Evolutionary conservation across 2,797 vertebrate genomes (phyloP).

Genomic region (Glossophaga mutica): DNA sequence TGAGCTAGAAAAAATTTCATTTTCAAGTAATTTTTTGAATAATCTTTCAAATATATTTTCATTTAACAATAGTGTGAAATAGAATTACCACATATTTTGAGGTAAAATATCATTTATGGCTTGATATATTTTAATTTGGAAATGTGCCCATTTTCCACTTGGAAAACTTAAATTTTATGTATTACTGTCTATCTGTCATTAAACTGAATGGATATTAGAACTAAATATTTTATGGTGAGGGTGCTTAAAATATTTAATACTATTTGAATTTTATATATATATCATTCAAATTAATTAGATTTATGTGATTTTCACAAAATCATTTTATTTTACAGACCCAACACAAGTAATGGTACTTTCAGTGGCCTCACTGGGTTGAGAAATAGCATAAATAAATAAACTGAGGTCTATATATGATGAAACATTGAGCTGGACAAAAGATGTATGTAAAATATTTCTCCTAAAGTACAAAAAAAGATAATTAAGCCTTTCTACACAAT

Average conservation of each 20-base stretch:
- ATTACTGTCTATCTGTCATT: not conserved
- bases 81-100: not conserved
- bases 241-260: not conserved
- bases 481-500: not conserved
- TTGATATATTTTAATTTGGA: not conserved
- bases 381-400: not conserved
- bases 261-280: not conserved
- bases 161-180: not conserved
- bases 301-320: not conserved
- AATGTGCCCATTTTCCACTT: not conserved
- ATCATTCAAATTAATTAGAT: not conserved
- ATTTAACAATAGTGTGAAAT: not conserved
- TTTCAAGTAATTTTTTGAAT: not conserved
- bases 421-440: not conserved
- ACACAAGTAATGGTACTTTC: not conserved
- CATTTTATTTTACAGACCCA: not conserved
- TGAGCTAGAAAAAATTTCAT: not conserved
- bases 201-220: not conserved
- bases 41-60: not conserved
- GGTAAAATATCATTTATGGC: not conserved
- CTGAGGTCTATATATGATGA: not conserved
- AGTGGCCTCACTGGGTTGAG: not conserved
- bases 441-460: not conserved
- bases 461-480: not conserved
- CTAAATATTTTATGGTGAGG: not conserved